phyloP scores from a whole-genome alignment of 2,888 invertebrate species.

The Melolontha melolontha region DNA sequence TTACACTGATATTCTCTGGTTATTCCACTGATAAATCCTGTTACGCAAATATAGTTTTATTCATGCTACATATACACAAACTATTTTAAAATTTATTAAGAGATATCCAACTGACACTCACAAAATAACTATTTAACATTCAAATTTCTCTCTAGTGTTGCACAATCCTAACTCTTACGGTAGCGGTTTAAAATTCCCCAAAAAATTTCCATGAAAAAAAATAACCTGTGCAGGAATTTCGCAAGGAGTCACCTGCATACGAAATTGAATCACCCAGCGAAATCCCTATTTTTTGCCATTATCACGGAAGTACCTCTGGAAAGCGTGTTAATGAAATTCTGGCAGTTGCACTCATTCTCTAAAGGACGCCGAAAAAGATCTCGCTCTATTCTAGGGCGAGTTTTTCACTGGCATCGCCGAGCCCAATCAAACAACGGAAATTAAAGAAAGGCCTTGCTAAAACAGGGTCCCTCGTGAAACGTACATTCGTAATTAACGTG shows the following conservation, averaged over 20 bases:
- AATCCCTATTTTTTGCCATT: slow-evolving; percentile 13
- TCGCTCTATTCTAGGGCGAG: background rate
- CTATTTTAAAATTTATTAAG: too few relatives aligned
- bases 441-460: slow-evolving; percentile 25
- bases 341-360: slow-evolving; percentile 8
- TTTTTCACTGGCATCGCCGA: slow-evolving; percentile 2
- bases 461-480: slow-evolving; percentile 1
- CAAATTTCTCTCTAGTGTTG: too few relatives aligned
- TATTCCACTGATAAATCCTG: too few relatives aligned
- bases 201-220: background rate
- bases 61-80: too few relatives aligned
- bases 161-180: too few relatives aligned
- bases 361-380: slow-evolving; percentile 12
- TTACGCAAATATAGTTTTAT: too few relatives aligned
- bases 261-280: background rate
- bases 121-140: too few relatives aligned
- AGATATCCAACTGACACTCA: too few relatives aligned
- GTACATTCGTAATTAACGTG: slow-evolving; percentile 8
- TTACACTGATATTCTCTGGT: too few relatives aligned
- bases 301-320: slow-evolving; percentile 1
- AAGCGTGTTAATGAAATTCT: slow-evolving; percentile 32
- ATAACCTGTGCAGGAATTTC: background rate
- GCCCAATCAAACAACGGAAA: slow-evolving; percentile 28
- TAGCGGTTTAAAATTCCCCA: too few relatives aligned
- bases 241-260: too few relatives aligned